Base-by-base conservation (phyloP, 2,113 vertebrate genomes). In the Hyperopisus bebe region DNA sequence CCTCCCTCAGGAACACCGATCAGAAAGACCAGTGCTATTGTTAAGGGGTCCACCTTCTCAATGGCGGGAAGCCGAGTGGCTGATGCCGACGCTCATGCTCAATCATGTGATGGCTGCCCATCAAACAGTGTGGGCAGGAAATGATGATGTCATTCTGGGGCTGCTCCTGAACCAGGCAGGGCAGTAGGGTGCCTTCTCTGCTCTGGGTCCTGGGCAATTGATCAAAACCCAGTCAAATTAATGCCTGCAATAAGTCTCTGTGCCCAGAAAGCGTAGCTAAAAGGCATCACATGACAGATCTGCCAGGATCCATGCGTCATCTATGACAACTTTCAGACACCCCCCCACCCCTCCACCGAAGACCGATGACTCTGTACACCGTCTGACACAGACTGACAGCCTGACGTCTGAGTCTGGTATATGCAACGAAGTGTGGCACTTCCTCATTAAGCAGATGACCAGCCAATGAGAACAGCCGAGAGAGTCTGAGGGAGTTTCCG, bases 221-320 rank as follows among this genome's bases (percentile, higher is more conserved):
- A 51, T 51, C 50, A 51, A 31, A 88, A 88, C 8, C 17, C 19
- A 66, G 74, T 70, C 24, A 13, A 21, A 82, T 89, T 53, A 70
- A 88, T 3, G 66, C n/a, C 66, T 9, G 10, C 19, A 24, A 15
- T 21, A n/a, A 86, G 83, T 31, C 24, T 46, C 46, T 10, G 0
- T 44, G 19, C 44, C n/a, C 24, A 58, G 55, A 47, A 21, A 66
- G 35, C 19, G 15, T 24, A 53, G 44, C 19, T 31, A 13, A 47
- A 39, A 35, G 24, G 5, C 47, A 87, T 90, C 93, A 94, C 94
- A 93, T 93, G 94, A 95, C 94, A 94, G 94, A 91, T 90, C 55
- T 92, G 50, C 91, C 91, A 53, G 92, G 88, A 27, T 31, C 31
- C 27, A 35, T 74, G 66, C 66, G 35, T 74, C 66, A 74, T 27